Evolutionary conservation across 2,888 invertebrate species (phyloP).

Genomic region (Branchipolynoe longqiensis): DNA sequence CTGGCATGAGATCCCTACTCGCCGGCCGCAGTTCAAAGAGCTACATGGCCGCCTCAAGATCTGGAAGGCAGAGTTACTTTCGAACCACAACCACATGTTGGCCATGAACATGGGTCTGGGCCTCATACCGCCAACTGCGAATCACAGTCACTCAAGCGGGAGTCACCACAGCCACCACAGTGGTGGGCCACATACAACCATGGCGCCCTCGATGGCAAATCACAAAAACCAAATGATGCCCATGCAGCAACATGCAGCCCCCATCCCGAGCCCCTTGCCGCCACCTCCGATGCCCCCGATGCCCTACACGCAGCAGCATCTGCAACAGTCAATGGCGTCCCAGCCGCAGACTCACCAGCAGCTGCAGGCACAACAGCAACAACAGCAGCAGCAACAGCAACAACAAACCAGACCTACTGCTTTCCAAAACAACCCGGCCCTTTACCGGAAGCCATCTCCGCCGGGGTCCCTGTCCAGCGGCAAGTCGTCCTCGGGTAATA

Average conservation of each 20-base stretch:
- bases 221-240: conserved; percentile 54
- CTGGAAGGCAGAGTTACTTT: conserved; percentile 84
- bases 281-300: conserved; percentile 65
- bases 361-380: conserved; percentile 58
- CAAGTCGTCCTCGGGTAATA: conserved; percentile 72
- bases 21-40: conserved; percentile 95
- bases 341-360: conserved; percentile 36
- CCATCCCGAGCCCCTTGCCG: conserved; percentile 66
- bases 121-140: background rate
- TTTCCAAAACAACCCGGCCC: conserved; percentile 65
- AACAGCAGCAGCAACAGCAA: conserved; percentile 25
- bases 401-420: conserved; percentile 44
- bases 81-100: conserved; percentile 71
- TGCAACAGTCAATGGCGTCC: conserved; percentile 30
- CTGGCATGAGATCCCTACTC: conserved; percentile 96
- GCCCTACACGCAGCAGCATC: conserved; percentile 56
- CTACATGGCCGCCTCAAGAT: conserved; percentile 91
- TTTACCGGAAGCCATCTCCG: conserved; percentile 75
- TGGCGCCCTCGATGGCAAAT: conserved; percentile 51
- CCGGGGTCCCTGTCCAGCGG: conserved; percentile 78
- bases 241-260: conserved; percentile 52
- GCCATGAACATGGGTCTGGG: conserved; percentile 71
- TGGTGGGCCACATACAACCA: conserved; percentile 64
- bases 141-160: conserved; percentile 65
- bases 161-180: conserved; percentile 65